phyloP scores from a whole-genome alignment of 2,113 vertebrate genomes.

The Sinocyclocheilus anshuiensis region DNA sequence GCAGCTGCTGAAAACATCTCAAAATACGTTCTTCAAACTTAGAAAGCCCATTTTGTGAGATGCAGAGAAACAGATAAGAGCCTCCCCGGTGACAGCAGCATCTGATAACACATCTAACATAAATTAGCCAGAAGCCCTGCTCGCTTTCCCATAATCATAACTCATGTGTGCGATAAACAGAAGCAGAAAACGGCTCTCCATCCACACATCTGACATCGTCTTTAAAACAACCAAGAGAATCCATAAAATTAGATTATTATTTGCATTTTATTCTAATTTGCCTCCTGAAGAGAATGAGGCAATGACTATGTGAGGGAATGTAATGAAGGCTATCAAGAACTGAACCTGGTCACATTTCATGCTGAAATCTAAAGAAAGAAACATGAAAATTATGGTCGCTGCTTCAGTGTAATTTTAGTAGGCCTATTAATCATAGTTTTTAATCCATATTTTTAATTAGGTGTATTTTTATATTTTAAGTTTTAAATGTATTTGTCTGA shows the following conservation, averaged over 20 bases:
- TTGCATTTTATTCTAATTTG: not conserved
- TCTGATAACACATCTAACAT: constrained; percentile 69
- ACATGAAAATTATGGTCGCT: not conserved
- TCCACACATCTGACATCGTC: not conserved
- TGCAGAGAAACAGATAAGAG: constrained; percentile 63
- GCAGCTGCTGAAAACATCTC: constrained; percentile 67
- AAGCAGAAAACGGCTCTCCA: constrained; percentile 18
- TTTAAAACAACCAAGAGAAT: not conserved
- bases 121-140: constrained; percentile 62
- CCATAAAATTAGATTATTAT: not conserved
- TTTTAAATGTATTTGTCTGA: too few relatives aligned
- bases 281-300: not conserved
- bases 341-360: not conserved
- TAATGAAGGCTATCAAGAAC: not conserved
- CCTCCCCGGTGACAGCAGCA: constrained; percentile 62
- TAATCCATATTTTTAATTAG: too few relatives aligned
- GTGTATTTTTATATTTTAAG: too few relatives aligned
- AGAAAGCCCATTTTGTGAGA: constrained; percentile 72
- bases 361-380: not conserved
- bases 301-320: not conserved
- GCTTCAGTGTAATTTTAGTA: not conserved
- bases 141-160: constrained; percentile 65
- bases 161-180: constrained; percentile 42
- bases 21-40: constrained; percentile 58
- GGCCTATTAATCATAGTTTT: too few relatives aligned